These are phyloP conservation scores for Oeneis ivallda DNA, from an alignment of 2,888 invertebrate genomes.

Conservation along the genomic window DNA sequence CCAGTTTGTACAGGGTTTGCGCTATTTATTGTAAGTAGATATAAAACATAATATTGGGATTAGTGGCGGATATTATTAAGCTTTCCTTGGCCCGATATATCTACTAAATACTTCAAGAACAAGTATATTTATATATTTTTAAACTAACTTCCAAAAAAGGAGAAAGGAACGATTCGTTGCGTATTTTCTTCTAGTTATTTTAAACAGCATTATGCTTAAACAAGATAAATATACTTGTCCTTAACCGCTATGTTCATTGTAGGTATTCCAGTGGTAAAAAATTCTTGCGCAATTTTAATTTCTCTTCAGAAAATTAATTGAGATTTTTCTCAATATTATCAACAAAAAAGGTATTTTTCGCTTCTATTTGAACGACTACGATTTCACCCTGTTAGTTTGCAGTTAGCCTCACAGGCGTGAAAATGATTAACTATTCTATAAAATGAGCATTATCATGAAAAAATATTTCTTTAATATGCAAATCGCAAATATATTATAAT, in stretches of 20 bases:
- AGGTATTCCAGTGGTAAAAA: background rate
- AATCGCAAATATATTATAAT: constrained; percentile 62
- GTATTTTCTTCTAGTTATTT: background rate
- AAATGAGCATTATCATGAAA: constrained; percentile 73
- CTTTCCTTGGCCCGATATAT: constrained; percentile 17
- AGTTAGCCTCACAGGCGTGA: constrained; percentile 38
- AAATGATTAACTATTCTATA: constrained; percentile 44
- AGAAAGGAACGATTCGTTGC: background rate
- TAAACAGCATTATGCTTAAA: background rate
- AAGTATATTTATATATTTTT: background rate
- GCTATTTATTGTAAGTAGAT: constrained; percentile 28
- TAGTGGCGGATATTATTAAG: constrained; percentile 1
- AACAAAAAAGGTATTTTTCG: background rate
- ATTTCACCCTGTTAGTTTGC: constrained; percentile 32
- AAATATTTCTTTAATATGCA: constrained; percentile 76
- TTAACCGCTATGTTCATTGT: background rate
- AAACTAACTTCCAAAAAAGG: no score
- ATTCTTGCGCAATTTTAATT: background rate
- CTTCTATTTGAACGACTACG: constrained; percentile 3
- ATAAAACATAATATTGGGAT: background rate
- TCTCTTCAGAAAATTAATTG: background rate
- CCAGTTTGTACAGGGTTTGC: constrained; percentile 31
- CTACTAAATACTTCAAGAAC: background rate
- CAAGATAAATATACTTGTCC: background rate
- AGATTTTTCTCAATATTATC: background rate